Conservation (phyloP, 2,113 vertebrate genomes). For the Semicossyphus pulcher region DNA sequence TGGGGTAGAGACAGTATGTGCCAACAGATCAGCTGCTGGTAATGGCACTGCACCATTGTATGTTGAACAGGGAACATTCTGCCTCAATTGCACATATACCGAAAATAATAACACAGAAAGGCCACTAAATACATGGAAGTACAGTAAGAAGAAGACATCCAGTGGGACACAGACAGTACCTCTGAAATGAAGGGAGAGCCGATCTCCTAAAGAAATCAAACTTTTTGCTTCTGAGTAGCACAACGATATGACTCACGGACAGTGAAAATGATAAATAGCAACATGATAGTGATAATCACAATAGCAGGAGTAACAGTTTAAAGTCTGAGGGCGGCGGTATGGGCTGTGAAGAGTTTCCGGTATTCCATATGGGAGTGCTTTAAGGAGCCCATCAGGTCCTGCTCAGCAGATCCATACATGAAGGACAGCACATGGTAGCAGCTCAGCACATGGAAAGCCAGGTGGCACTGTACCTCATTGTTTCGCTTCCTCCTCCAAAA, state of each 20-base stretch:
- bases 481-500: conserved; percentile 67
- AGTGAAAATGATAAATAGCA: conserved; percentile 62
- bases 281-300: conserved; percentile 69
- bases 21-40: conserved; percentile 76
- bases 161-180: conserved; percentile 73
- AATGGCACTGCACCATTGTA: conserved; percentile 72
- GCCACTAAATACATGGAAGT: conserved; percentile 81
- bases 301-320: conserved; percentile 77
- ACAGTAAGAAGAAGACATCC: conserved; percentile 77
- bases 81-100: conserved; percentile 77
- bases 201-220: conserved; percentile 66
- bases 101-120: conserved; percentile 75
- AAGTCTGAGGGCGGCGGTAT: conserved; percentile 76
- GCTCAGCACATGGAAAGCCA: conserved; percentile 79
- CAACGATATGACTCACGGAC: conserved; percentile 60
- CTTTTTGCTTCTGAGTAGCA: conserved; percentile 62
- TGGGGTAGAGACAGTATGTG: conserved; percentile 70
- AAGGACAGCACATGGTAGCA: conserved; percentile 76
- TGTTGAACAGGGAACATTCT: conserved; percentile 75
- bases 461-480: conserved; percentile 76
- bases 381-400: conserved; percentile 71
- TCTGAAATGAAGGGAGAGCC: conserved; percentile 52
- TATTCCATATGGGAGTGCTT: conserved; percentile 78
- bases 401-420: conserved; percentile 74
- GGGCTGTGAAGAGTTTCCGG: conserved; percentile 73